Evolutionary conservation across 2,888 invertebrate species (phyloP).

Genomic region (Norana najaformis): DNA sequence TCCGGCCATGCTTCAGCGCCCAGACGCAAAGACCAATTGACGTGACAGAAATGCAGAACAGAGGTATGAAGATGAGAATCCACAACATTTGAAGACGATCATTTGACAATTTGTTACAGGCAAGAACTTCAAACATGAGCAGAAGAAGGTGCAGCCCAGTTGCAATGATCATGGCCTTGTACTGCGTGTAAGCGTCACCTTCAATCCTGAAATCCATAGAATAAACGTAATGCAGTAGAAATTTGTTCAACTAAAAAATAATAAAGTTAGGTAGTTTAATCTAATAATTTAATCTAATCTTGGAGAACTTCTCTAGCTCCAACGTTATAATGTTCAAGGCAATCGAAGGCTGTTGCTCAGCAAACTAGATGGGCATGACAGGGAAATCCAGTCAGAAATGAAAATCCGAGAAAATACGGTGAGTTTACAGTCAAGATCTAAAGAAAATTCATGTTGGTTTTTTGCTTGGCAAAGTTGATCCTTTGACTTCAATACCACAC

Average conservation of each 20-base stretch:
- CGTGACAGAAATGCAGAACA: constrained; percentile 93
- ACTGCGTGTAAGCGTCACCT: constrained; percentile 94
- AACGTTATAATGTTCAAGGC: no score
- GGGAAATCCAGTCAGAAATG: no score
- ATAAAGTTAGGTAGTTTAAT: neutral
- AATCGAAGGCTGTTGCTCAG: no score
- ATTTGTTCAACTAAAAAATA: neutral
- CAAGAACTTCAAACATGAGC: constrained; percentile 92
- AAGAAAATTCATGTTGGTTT: no score
- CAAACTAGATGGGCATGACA: no score
- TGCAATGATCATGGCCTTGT: constrained; percentile 96
- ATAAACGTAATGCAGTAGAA: neutral
- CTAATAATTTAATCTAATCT: neutral
- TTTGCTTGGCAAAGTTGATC: no score
- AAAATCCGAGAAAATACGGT: no score
- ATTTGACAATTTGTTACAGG: constrained; percentile 91
- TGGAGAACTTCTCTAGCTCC: no score
- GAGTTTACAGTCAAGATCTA: no score
- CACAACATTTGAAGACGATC: constrained; percentile 61
- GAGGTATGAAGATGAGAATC: constrained; percentile 78
- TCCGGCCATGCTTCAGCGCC: constrained; percentile 96
- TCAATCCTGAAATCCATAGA: constrained; percentile 73
- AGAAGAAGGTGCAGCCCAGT: constrained; percentile 90
- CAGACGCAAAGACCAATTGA: constrained; percentile 96
- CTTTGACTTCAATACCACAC: no score